Base-by-base conservation (phyloP, 2,888 invertebrate species). In the Euzetes globulus region DNA sequence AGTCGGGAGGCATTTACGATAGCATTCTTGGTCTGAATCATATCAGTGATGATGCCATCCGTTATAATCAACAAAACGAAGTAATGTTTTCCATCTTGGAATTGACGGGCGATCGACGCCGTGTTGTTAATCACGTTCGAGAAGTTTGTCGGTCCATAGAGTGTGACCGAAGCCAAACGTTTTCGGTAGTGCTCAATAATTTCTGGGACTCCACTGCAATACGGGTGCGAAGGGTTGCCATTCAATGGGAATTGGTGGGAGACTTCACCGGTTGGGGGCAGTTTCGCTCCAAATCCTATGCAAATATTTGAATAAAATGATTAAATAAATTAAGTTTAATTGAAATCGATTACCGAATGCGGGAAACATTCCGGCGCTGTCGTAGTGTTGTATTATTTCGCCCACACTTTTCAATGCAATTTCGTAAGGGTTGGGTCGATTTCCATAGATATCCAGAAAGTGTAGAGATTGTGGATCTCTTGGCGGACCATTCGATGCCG, bases 11-110 rank as follows among this genome's bases (percentile, higher is more conserved):
- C 81, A 37, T 77, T 73, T 7, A 82, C 79, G 72, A 82, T 81
- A 15, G 82, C 84, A 79, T 82, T 81, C 76, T 83, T 84, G 0
- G 86, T 86, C 78, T 83, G 82, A 6, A 81, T 81, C 84, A 87
- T 86, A 80, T 87, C 87, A 5, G 86, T 86, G 76, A 87, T 87
- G 60, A 86, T 85, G 2, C 87, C 87, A 80, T 87, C 87, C 1
- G 87, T 87, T 63, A 87, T 83, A 73, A 87, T 87, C 55, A 87
- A 83, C 52, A 87, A 82, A 55, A 87, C 86, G 81, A 86, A 86
- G 79, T 87, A 87, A 77, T 84, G 81, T 71, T 83, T 82, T 5
- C 86, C 86, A 80, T 84, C 84, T 75, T 80, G 79, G 77, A 82
- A 82, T 19, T 82, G 80, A 37, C 81, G 76, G 4, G 86, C 86